Conservation (phyloP, 1,140 invertebrate species). For the Heliothis virescens region DNA sequence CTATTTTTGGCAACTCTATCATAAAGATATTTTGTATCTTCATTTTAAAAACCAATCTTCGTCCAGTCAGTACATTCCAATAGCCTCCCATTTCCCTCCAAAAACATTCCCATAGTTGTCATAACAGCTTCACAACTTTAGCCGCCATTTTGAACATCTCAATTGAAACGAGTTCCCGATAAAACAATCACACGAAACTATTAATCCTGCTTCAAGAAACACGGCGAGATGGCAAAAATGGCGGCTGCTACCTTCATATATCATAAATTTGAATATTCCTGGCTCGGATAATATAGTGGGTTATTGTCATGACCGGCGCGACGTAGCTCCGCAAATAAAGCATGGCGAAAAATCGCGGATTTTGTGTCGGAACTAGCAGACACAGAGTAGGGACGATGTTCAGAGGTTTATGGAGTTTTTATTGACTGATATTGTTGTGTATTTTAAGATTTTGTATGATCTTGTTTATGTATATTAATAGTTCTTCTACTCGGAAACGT, state of each 20-base stretch:
- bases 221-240: conserved; percentile 66
- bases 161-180: conserved; percentile 19
- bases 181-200: conserved; percentile 63
- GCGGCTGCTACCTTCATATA: conserved; percentile 63
- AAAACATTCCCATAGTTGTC: not conserved
- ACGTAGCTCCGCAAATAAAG: conserved; percentile 65
- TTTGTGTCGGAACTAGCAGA: conserved; percentile 66
- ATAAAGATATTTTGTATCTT: no score
- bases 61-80: not conserved
- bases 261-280: conserved; percentile 83
- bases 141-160: conserved; percentile 13
- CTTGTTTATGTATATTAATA: no score
- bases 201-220: conserved; percentile 59
- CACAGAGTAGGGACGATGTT: conserved; percentile 53
- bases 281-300: conserved; percentile 75
- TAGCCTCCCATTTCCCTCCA: no score
- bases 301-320: conserved; percentile 71
- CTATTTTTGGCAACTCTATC: no score
- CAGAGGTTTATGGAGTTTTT: conserved; percentile 26
- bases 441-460: no score
- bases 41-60: not conserved
- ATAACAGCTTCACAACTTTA: not conserved
- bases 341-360: conserved; percentile 69
- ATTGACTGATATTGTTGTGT: not conserved
- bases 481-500: no score